Evolutionary conservation across 92 coral and sea anemone species (phyloP), one percentile per base, ranked within the genome.

Genomic region (Pocillopora grandis): DNA sequence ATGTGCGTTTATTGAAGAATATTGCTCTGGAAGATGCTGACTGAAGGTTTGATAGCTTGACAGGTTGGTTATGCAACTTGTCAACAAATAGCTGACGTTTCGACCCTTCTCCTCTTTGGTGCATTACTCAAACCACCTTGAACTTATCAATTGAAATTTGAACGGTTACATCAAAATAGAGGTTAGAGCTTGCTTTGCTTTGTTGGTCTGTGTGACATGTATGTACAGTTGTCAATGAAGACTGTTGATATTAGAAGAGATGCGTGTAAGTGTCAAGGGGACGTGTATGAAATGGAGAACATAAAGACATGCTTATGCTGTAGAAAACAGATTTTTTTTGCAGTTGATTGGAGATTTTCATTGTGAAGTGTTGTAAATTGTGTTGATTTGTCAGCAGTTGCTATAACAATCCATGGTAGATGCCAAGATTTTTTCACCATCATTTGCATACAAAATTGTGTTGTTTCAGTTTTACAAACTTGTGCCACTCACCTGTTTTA

Each of bases 171-270:
- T 58, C 82, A 31, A 60, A 4, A 27, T n/a, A 78, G 58, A 78
- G 56, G 58, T 78, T 78, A 31, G 71, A 15, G 2, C 37, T 77
- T 77, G 69, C 55, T 58, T 77, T 49, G 57, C 69, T 77, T 48
- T 27, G 31, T 27, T 27, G 31, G 31, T 27, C 14, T 58, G 42
- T 3, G 69, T 77, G 6, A 77, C 81, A 1, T 77, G 81, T 7
- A 77, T 42, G 37, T 58, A 77, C 31, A 27, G 31, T 27, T 0
- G 19, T 70, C 68, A 77, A 77, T 21, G 68, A 23, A 23, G 9
- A 12, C 68, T 77, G 68, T 48, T 58, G 31, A 77, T 9, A 58
- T 10, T 49, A n/a, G 52, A 77, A 59, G 11, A 58, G 62, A 10
- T 58, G 62, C 0, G 0, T 58, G 62, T 58, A 58, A 58, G 62